Conservation (phyloP, 2,888 invertebrate species). For the Synergus itoensis region DNA sequence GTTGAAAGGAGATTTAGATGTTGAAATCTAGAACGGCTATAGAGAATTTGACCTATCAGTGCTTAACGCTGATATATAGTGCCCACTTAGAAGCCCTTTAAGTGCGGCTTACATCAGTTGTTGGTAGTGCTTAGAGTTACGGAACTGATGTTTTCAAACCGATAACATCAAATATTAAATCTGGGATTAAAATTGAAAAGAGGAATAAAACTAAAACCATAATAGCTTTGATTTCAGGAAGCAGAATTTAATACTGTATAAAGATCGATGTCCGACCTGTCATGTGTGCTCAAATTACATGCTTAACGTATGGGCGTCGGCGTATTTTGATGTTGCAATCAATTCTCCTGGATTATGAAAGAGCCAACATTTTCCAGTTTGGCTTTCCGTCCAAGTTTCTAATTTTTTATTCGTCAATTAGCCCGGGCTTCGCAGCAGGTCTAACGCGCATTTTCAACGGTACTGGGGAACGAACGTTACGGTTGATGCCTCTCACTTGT, state of each 20-base stretch:
- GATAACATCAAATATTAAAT: slow-evolving; percentile 15
- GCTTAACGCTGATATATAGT: slow-evolving; percentile 26
- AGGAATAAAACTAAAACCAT: background rate
- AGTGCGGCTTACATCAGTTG: slow-evolving; percentile 26
- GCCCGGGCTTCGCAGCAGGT: slow-evolving; percentile 47
- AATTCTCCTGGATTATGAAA: slow-evolving; percentile 49
- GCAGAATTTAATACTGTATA: background rate
- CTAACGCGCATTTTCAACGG: slow-evolving; percentile 51
- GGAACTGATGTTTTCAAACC: slow-evolving; percentile 21
- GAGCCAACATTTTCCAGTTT: slow-evolving; percentile 51
- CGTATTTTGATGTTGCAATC: slow-evolving; percentile 45
- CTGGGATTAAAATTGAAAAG: background rate
- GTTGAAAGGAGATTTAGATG: slow-evolving; percentile 3
- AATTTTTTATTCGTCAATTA: slow-evolving; percentile 57
- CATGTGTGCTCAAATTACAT: slow-evolving; percentile 32
- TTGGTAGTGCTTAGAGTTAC: slow-evolving; percentile 27
- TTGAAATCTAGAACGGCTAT: slow-evolving; percentile 30
- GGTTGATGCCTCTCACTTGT: slow-evolving; percentile 46
- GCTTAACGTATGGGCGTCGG: slow-evolving; percentile 19
- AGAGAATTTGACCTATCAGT: slow-evolving; percentile 1
- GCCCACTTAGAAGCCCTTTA: slow-evolving; percentile 31
- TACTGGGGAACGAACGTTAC: slow-evolving; percentile 33
- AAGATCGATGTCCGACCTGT: background rate
- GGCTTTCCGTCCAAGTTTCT: slow-evolving; percentile 54
- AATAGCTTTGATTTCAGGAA: slow-evolving; percentile 11